Conservation (phyloP, 2,888 invertebrate genomes). For the Aphodius granarius region DNA sequence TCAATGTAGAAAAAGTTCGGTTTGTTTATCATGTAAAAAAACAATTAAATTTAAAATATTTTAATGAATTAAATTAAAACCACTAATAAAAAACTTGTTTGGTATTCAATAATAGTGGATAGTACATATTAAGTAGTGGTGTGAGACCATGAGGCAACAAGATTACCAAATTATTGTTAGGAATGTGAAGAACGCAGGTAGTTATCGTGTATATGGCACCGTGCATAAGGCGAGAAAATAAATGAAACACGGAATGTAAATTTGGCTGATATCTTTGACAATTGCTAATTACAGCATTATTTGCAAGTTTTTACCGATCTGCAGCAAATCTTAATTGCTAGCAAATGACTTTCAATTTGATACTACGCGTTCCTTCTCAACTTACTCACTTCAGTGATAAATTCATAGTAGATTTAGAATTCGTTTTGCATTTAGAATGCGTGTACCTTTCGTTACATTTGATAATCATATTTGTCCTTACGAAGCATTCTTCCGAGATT, state of each 20-base stretch:
- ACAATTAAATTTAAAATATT: no score
- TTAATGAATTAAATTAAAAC: no score
- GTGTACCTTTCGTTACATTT: neutral
- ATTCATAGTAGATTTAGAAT: neutral
- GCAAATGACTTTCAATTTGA: conserved; percentile 5
- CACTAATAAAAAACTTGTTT: no score
- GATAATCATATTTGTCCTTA: neutral
- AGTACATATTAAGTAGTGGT: neutral
- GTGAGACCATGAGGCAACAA: neutral
- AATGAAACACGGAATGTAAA: neutral
- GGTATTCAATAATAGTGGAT: no score
- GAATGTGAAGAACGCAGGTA: neutral
- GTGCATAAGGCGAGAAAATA: neutral
- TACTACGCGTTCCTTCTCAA: conserved; percentile 1
- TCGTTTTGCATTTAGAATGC: no score
- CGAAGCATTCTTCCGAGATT: neutral
- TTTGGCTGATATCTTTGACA: neutral
- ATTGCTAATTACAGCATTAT: conserved; percentile 1
- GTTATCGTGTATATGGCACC: neutral
- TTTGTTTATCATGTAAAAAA: no score
- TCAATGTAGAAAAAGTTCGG: no score
- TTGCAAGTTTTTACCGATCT: conserved; percentile 9
- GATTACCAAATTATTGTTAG: neutral
- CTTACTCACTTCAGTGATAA: neutral
- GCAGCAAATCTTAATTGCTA: neutral